Conservation (phyloP, 2,888 invertebrate species). For the Xiphydria camelus region DNA sequence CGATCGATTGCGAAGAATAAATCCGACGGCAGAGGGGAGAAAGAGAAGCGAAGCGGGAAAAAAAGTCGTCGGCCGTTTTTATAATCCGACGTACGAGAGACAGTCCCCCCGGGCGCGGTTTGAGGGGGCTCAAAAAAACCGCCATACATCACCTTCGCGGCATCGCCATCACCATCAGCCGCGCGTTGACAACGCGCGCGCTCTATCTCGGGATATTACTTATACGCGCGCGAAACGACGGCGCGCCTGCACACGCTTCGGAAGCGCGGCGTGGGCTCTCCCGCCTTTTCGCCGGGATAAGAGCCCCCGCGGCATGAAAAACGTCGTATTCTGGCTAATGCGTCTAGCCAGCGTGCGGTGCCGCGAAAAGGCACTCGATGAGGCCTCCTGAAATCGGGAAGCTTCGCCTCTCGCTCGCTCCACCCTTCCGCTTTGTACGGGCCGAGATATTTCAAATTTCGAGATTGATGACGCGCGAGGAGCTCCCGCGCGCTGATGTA, state of each 20-base stretch:
- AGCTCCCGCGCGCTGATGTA: no score
- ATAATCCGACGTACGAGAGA: conserved; percentile 36
- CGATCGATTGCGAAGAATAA: no score
- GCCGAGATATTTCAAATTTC: no score
- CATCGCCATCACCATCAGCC: conserved; percentile 20
- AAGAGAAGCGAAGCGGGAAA: conserved; percentile 2
- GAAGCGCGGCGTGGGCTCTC: background rate
- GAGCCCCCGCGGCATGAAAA: background rate
- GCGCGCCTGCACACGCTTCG: background rate
- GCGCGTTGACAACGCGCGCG: background rate
- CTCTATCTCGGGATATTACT: background rate
- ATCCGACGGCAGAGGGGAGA: background rate
- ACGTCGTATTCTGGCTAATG: background rate
- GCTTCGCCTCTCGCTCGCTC: no score
- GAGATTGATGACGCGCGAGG: no score
- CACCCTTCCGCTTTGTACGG: no score
- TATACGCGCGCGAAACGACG: background rate
- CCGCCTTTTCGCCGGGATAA: no score
- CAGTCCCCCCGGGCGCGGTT: conserved; percentile 24
- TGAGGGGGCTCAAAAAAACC: conserved; percentile 30
- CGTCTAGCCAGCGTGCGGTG: background rate
- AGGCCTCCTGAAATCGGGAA: no score
- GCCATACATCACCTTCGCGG: conserved; percentile 30
- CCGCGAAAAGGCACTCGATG: no score
- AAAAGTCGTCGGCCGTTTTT: conserved; percentile 24